Base-by-base conservation (phyloP, 2,888 invertebrate genomes). In the Rhagium mordax region DNA sequence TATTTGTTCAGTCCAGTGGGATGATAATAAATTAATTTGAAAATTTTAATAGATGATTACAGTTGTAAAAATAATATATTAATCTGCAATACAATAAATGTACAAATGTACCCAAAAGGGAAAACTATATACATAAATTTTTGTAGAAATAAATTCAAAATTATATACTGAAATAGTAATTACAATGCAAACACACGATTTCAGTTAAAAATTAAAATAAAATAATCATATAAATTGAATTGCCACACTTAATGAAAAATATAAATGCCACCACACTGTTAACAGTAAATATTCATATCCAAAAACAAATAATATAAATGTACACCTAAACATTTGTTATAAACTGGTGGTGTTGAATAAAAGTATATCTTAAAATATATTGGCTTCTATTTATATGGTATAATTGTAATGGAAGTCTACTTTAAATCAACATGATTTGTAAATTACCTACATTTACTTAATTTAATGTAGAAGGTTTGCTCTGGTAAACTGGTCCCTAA, bases 391-490 rank as follows among this genome's bases (percentile, higher is more conserved):
- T 72, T 73, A 65, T 41, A 51, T 51, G 71, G 72, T 74, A 65
- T 69, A 64, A 68, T 49, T 68, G 51, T 65, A 74, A 72, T 76
- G 74, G 74, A 76, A 76, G 72, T 74, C 70, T 71, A 75, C 64
- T 72, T 72, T 74, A 70, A 74, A 79, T 75, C 76, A 76, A 76
- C 60, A 74, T 76, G 74, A 76, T 76, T 76, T 74, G 71, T 71
- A 76, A 74, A 71, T 74, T 53, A 64, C 48, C 61, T 73, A 68
- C 70, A 62, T 71, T 65, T 57, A 60, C 61, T 71, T 68, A 74
- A 74, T 74, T 71, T 60, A 73, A 73, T 73, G 72, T 71, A 75
- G 72, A 60, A 71, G 71, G 71, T 74, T 67, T 76, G 76, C 74
- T 74, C 76, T 76, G 76, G 71, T 69, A 24, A 71, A 71, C 70